Base-by-base conservation (phyloP, 1,140 invertebrate genomes). In the Eupristina koningsbergeri region DNA sequence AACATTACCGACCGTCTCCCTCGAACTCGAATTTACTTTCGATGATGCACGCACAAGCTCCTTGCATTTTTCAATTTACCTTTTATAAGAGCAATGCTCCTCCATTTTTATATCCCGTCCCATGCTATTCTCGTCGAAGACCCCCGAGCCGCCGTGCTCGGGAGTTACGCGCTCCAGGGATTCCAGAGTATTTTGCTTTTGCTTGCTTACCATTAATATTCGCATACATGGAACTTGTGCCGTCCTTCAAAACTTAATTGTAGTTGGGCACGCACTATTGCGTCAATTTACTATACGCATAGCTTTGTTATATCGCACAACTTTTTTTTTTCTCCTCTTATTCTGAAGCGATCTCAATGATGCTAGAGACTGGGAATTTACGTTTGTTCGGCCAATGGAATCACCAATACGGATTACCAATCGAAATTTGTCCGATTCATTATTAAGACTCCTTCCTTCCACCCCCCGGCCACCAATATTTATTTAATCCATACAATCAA, bases 21-120 rank as follows among this genome's bases (percentile, higher is more conserved):
- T 11, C 45, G 41, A 39, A 15, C 22, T 41, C 7, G n/a, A 29
- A 63, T 17, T 41, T 45, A 64, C 58, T 26, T 41, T 22, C 76
- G 53, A 78, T 61, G 53, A 78, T 41, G 34, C 36, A 78, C 76
- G 64, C 58, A 26, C 61, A 41, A 29, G 13, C 47, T n/a, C 39
- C 31, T 19, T 39, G 47, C 50, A 77, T 77, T 61, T 58, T 61
- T 39, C n/a, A 19, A 31, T 61, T 61, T n/a, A 36, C 75, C 39
- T 36, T 41, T 39, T n/a, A 22, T 17, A 36, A 71, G 64, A 67
- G 64, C 31, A 67, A 36, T 36, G 64, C 64, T 67, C 64, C n/a
- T n/a, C n/a, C n/a, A n/a, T n/a, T n/a, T n/a, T n/a, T n/a, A n/a
- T n/a, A n/a, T n/a, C n/a, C n/a, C 19, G 1, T 7, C 53, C 26